A percentile compares a stretch with the other conserved stretches of the same genome.
Conservation (phyloP, 2,113 vertebrate genomes). For the Coryphaenoides rupestris region DNA sequence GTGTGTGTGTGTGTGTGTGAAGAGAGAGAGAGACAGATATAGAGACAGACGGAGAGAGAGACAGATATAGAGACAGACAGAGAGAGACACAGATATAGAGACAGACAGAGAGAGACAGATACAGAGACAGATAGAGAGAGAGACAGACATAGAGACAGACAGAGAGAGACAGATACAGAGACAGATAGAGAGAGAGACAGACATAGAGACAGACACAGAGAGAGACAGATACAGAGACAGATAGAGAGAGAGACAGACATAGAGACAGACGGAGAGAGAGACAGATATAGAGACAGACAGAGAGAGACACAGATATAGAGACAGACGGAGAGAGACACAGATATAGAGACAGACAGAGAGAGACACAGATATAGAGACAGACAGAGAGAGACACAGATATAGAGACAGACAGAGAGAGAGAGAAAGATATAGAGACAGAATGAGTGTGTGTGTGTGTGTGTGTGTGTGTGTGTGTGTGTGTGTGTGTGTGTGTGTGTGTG, state of each 20-base stretch:
- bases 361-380: not conserved
- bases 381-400: not conserved
- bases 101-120: too few species aligned
- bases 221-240: conserved; percentile 3
- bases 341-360: not conserved
- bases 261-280: not conserved
- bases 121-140: too few species aligned
- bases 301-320: not conserved
- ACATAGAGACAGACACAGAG: not conserved
- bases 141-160: too few species aligned
- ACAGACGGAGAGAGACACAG: not conserved
- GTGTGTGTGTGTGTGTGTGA: too few species aligned
- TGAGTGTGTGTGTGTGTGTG: conserved; percentile 38
- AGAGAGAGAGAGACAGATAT: too few species aligned
- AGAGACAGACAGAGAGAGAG: conserved; percentile 7
- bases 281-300: not conserved
- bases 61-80: too few species aligned
- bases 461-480: conserved; percentile 43
- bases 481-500: conserved; percentile 41
- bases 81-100: too few species aligned
- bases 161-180: not conserved
- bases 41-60: too few species aligned
- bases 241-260: not conserved
- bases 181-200: not conserved
- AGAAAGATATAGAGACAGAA: not conserved